phyloP scores from a whole-genome alignment of 2,888 invertebrate species.

The Cantharis rustica region DNA sequence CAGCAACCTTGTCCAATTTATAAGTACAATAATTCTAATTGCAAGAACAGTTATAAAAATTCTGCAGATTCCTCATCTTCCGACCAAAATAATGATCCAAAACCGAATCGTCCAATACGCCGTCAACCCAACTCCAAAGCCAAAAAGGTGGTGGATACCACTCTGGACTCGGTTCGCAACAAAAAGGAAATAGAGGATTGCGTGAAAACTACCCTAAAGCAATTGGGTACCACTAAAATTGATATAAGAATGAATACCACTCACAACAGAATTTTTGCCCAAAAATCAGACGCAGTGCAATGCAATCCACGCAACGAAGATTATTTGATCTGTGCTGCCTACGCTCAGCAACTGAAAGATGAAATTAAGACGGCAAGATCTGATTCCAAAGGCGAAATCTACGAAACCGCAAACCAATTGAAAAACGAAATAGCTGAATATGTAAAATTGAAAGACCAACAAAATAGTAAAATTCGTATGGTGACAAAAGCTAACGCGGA shows the following conservation, averaged over 20 bases:
- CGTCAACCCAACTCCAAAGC: background rate
- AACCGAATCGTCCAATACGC: background rate
- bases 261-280: background rate
- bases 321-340: conserved; percentile 12
- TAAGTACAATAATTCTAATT: background rate
- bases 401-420: conserved; percentile 34
- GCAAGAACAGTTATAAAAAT: no score
- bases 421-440: conserved; percentile 38
- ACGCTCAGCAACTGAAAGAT: conserved; percentile 31
- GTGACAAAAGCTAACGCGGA: background rate
- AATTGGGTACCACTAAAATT: background rate
- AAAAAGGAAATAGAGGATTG: background rate
- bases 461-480: background rate
- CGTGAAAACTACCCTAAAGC: background rate
- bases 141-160: background rate
- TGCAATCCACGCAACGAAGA: background rate
- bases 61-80: background rate
- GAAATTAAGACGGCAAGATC: conserved; percentile 29
- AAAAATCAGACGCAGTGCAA: background rate
- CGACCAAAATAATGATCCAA: background rate
- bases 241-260: background rate
- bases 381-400: conserved; percentile 21
- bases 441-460: background rate
- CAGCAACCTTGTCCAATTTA: background rate
- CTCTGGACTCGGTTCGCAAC: background rate